Evolutionary conservation across 2,888 invertebrate genomes (phyloP).

Genomic region (Penaeus monodon): DNA sequence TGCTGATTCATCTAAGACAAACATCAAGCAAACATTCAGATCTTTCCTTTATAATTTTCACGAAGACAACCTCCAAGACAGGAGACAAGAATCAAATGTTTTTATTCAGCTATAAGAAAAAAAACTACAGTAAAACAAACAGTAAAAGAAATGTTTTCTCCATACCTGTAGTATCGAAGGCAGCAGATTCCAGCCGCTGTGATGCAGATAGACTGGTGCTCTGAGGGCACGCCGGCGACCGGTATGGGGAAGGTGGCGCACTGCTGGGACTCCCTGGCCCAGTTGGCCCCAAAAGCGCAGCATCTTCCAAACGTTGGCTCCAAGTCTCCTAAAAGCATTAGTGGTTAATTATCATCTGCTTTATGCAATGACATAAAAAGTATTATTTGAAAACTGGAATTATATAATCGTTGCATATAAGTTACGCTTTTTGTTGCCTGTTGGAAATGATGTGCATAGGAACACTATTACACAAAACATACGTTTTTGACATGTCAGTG

Average conservation of each 20-base stretch:
- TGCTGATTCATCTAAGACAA: too few species aligned
- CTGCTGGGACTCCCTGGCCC: slow-evolving; percentile 72
- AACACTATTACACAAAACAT: too few species aligned
- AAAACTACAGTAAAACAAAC: background rate
- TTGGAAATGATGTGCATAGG: too few species aligned
- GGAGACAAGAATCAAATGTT: background rate
- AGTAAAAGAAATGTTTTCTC: background rate
- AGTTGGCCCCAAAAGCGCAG: slow-evolving; percentile 73
- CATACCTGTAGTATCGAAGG: slow-evolving; percentile 72
- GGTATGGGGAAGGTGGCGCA: slow-evolving; percentile 73
- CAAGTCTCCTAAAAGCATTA: slow-evolving; percentile 64
- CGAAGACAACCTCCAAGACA: background rate
- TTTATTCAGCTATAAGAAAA: slow-evolving; percentile 6
- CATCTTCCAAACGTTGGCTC: slow-evolving; percentile 69
- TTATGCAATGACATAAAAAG: too few species aligned
- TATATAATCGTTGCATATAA: too few species aligned
- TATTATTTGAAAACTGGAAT: too few species aligned
- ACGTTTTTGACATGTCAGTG: too few species aligned
- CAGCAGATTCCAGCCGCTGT: slow-evolving; percentile 79
- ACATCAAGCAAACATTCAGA: too few species aligned
- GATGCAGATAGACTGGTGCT: slow-evolving; percentile 76
- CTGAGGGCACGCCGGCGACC: slow-evolving; percentile 73
- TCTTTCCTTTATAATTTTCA: too few species aligned
- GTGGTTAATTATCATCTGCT: too few species aligned
- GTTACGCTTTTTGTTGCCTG: too few species aligned